Percentiles rank a stretch among this genome's conserved stretches.
Evolutionary conservation across 2,113 vertebrate species (phyloP).

Genomic region (Cygnus buccinator): DNA sequence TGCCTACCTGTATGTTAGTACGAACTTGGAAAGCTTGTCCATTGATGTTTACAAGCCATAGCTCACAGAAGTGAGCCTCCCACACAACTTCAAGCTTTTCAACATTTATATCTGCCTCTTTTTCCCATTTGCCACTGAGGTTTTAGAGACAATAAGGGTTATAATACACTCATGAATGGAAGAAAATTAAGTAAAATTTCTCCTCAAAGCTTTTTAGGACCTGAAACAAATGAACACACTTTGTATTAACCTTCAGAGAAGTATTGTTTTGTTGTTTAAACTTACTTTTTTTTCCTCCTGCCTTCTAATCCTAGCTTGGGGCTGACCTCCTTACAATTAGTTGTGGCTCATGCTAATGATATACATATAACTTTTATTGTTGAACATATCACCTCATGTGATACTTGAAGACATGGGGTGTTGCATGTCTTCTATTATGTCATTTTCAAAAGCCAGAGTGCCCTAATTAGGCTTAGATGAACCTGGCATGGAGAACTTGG

Average conservation of each 20-base stretch:
- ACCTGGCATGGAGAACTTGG: fast-evolving
- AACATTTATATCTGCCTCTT: not conserved
- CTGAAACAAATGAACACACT: not conserved
- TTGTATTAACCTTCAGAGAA: not conserved
- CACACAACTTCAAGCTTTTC: not conserved
- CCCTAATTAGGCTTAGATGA: not conserved
- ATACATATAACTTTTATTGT: not conserved
- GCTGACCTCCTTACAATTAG: not conserved
- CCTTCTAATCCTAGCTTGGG: not conserved
- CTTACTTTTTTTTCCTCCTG: fast-evolving
- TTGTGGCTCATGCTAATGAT: not conserved
- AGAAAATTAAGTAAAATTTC: not conserved
- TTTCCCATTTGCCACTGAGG: not conserved
- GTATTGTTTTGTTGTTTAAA: not conserved
- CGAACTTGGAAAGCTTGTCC: not conserved
- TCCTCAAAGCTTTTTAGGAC: not conserved
- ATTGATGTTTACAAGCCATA: not conserved
- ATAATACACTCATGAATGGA: not conserved
- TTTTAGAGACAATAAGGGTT: not conserved
- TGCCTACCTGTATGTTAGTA: not conserved
- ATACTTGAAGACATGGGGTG: not conserved
- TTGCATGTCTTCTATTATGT: not conserved
- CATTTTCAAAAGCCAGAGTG: not conserved
- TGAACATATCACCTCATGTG: not conserved
- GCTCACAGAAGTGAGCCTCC: not conserved